A percentile compares a stretch with the other conserved stretches of the same genome.
Evolutionary conservation across 2,888 invertebrate species (phyloP).

Genomic region (Callyntrura guangdongensis): DNA sequence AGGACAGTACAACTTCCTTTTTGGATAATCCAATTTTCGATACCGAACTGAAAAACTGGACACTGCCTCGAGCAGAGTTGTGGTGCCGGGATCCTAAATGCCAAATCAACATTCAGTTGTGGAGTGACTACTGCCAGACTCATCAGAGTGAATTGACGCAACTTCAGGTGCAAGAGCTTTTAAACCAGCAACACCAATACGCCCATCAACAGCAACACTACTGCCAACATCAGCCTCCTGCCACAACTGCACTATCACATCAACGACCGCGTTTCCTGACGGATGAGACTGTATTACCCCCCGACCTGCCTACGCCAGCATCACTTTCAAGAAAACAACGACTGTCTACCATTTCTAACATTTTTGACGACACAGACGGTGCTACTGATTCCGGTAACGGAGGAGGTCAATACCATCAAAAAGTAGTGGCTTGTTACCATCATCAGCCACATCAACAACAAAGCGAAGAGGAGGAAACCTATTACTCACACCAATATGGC

Average conservation of each 20-base stretch:
- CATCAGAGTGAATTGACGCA: slow-evolving; percentile 70
- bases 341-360: slow-evolving; percentile 34
- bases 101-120: slow-evolving; percentile 77
- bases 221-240: slow-evolving; percentile 16
- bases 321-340: slow-evolving; percentile 58
- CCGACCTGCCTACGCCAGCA: slow-evolving; percentile 56
- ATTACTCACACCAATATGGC: slow-evolving; percentile 61
- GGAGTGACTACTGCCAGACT: slow-evolving; percentile 72
- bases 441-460: slow-evolving; percentile 43
- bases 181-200: slow-evolving; percentile 65
- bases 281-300: slow-evolving; percentile 22
- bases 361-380: slow-evolving; percentile 61
- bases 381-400: slow-evolving; percentile 2
- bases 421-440: slow-evolving; percentile 17
- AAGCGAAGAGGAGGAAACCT: slow-evolving; percentile 43
- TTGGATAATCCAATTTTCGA: slow-evolving; percentile 79
- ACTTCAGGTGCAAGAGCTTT: slow-evolving; percentile 73
- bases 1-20: slow-evolving; percentile 54
- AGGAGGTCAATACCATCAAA: slow-evolving; percentile 19
- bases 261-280: not conserved
- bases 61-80: slow-evolving; percentile 80
- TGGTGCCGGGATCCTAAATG: slow-evolving; percentile 81
- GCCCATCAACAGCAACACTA: slow-evolving; percentile 58
- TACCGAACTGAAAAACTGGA: slow-evolving; percentile 76
- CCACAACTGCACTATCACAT: not conserved